A percentile compares a stretch with the other conserved stretches of the same genome.
These are phyloP conservation scores for Xestia ashworthii DNA, from an alignment of 2,888 invertebrate species.

Conservation along the genomic window DNA sequence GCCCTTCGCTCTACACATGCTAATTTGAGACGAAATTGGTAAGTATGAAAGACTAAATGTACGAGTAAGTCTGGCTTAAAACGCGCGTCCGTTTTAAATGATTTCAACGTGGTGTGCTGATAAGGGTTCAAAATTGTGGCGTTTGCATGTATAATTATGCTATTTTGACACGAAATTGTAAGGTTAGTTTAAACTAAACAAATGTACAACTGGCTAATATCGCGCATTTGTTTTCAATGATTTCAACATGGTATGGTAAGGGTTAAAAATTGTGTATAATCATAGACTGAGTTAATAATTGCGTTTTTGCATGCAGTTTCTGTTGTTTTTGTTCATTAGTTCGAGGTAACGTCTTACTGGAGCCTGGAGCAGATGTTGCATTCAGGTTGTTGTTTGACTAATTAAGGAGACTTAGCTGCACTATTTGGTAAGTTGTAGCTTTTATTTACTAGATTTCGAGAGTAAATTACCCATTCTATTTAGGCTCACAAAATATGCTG, in stretches of 20 bases:
- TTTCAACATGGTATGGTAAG: slow-evolving; percentile 3
- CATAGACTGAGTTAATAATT: slow-evolving; percentile 36
- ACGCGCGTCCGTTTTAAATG: slow-evolving; percentile 33
- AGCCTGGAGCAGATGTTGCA: slow-evolving; percentile 54
- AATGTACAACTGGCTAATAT: not conserved
- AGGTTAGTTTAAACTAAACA: not conserved
- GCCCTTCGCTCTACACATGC: slow-evolving; percentile 49
- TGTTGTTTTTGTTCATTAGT: slow-evolving; percentile 18
- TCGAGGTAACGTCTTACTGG: slow-evolving; percentile 42
- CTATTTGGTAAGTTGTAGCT: not conserved
- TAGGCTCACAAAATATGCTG: no score
- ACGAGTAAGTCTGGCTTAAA: slow-evolving; percentile 14
- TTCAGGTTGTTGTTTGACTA: slow-evolving; percentile 5
- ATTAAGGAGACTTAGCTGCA: not conserved
- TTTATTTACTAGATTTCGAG: not conserved
- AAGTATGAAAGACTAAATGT: slow-evolving; percentile 31
- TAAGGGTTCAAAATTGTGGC: slow-evolving; percentile 15
- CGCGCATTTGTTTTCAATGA: slow-evolving; percentile 27
- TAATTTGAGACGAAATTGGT: slow-evolving; percentile 51
- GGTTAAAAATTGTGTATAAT: slow-evolving; percentile 44
- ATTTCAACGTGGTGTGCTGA: not conserved
- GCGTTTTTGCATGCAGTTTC: slow-evolving; percentile 3
- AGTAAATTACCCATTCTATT: no score
- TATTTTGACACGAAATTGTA: slow-evolving; percentile 1
- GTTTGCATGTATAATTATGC: not conserved